A percentile compares a stretch with the other conserved stretches of the same genome.
Conservation (phyloP, 2,797 vertebrate genomes). For the Lates japonicus region DNA sequence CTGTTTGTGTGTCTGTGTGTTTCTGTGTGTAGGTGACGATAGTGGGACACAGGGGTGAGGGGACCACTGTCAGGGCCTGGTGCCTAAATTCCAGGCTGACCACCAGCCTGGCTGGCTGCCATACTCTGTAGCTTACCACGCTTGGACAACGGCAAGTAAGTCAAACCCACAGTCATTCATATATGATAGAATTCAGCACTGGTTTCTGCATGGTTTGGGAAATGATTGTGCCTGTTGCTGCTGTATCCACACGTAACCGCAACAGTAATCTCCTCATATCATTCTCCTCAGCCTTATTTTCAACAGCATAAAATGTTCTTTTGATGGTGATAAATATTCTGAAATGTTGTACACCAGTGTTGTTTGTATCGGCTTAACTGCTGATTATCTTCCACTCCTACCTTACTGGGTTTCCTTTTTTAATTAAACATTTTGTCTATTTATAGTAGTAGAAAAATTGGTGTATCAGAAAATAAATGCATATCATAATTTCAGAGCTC, state of each 20-base stretch:
- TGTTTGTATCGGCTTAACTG: background rate
- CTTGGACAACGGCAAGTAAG: conserved; percentile 97
- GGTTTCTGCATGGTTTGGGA: conserved; percentile 44
- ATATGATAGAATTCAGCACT: background rate
- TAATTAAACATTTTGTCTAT: no score
- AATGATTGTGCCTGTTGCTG: conserved; percentile 44
- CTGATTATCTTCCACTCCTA: background rate
- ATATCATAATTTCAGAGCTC: background rate
- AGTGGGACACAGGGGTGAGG: conserved; percentile 93
- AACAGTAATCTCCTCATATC: conserved; percentile 8
- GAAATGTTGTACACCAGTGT: background rate
- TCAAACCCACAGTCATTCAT: conserved; percentile 67
- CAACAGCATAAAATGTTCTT: background rate
- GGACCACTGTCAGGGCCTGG: conserved; percentile 96
- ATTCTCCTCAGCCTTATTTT: conserved; percentile 4
- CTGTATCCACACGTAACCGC: conserved; percentile 28
- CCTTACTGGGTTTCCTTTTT: background rate
- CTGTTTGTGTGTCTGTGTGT: conserved; percentile 36
- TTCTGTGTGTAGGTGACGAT: conserved; percentile 90
- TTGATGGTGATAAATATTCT: background rate
- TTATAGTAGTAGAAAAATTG: no score
- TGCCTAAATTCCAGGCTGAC: conserved; percentile 93
- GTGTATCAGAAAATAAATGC: no score
- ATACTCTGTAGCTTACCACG: conserved; percentile 94
- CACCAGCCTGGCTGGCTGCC: conserved; percentile 96